Base-by-base conservation (phyloP, 2,113 vertebrate species). In the Callaeas wilsoni region DNA sequence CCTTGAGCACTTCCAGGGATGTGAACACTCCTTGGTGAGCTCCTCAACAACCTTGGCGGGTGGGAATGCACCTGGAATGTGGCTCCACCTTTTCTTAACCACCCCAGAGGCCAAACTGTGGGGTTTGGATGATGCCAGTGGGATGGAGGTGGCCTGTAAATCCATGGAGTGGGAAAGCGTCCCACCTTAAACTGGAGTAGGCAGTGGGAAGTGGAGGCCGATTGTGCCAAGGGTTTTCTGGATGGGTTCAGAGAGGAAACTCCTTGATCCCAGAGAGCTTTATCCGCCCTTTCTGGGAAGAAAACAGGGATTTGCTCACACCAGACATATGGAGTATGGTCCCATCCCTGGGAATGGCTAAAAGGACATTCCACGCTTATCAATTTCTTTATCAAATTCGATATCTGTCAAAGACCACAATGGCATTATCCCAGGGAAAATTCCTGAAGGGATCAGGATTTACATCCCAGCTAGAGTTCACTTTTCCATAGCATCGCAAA, bases 401-500 rank as follows among this genome's bases (percentile, higher is more conserved):
- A 41, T 41, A 41, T 41, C 41, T 41, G 41, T 41, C 41, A 41
- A 41, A 41, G 41, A 10, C 41, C 41, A 41, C 41, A 41, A 41
- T 41, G 13, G 10, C 30, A 7, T 42, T 13, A 3, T 53, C 44
- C 41, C 1, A 2, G 10, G 16, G 32, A 27, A 82, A 49, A 17
- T 3, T 90, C 22, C 46, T 41, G 32, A 29, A 20, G 10, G 63
- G 12, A 71, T 19, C 17, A 64, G 13, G 37, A 11, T 53, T 76
- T 56, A 17, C 39, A 62, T 27, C 50, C n/a, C 46, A 29, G 16
- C 8, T 42, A 6, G 35, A 70, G 4, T 19, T 55, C 47, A 29
- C 6, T 7, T 62, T 56, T 60, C 16, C 8, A 1, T 17, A 9
- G 17, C 13, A 26, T 14, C 6, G 4, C 11, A 1, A 6, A 62